Conservation (phyloP, 1,140 invertebrate species). For the Aphelenchoides fujianensis region DNA sequence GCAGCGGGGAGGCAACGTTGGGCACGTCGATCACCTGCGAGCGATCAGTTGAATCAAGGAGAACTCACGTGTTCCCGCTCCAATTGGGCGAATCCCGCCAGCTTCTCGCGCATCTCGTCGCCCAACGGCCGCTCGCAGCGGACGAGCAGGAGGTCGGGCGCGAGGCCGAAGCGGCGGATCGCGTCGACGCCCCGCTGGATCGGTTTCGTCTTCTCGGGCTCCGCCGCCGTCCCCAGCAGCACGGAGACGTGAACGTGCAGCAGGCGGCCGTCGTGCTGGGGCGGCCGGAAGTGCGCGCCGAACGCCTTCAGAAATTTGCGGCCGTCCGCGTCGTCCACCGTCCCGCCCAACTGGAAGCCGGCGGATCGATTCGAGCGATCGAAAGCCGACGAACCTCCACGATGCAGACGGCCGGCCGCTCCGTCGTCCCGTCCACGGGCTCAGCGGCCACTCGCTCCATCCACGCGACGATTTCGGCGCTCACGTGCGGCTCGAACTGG, state of each 20-base stretch:
- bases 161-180: slow-evolving; percentile 76
- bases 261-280: slow-evolving; percentile 74
- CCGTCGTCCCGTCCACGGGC: slow-evolving; percentile 71
- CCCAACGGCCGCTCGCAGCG: slow-evolving; percentile 68
- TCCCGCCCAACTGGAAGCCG: slow-evolving; percentile 77
- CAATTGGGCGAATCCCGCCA: slow-evolving; percentile 95
- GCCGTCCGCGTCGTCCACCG: slow-evolving; percentile 97
- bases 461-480: slow-evolving; percentile 97
- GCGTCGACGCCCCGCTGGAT: slow-evolving; percentile 91
- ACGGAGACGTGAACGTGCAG: slow-evolving; percentile 92
- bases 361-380: neutral
- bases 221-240: slow-evolving; percentile 70
- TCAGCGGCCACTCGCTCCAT: slow-evolving; percentile 81
- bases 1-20: slow-evolving; percentile 88
- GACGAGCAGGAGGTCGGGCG: slow-evolving; percentile 75
- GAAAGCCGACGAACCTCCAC: slow-evolving; percentile 64
- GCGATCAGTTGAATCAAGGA: neutral
- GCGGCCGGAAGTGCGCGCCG: slow-evolving; percentile 29
- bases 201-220: slow-evolving; percentile 82
- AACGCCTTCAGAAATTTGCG: slow-evolving; percentile 63
- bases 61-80: slow-evolving; percentile 74
- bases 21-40: slow-evolving; percentile 86
- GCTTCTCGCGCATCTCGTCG: slow-evolving; percentile 80
- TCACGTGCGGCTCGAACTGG: slow-evolving; percentile 94
- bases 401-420: slow-evolving; percentile 73